Evolutionary conservation across 2,797 vertebrate species (phyloP), one percentile per base, ranked within the genome.

Genomic region (Poliocrania exsul): DNA sequence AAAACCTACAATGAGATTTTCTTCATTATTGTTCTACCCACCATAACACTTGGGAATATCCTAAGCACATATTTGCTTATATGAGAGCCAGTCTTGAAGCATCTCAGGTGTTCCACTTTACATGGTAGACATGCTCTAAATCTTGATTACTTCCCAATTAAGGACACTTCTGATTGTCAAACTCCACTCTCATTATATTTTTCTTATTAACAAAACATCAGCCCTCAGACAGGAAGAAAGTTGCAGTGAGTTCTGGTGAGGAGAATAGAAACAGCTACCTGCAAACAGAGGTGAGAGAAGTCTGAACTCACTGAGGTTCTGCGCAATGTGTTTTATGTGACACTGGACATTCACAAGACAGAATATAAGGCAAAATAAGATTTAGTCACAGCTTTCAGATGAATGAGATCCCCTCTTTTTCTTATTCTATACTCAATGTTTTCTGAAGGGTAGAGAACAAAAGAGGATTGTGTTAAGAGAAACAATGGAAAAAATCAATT

Each of bases 131-230:
- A 88, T 7, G 33, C 61, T 91, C 58, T 91, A 96, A 97, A 88
- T 46, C 82, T 96, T 96, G 85, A 97, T 97, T 97, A 97, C 37
- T 96, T 97, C 91, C 66, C 81, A 86, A 73, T 95, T 97, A 97
- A 93, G 65, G 95, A 78, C 29, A 77, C 26, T 84, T 77, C 42
- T 95, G 83, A 82, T 93, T 95, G 61, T 96, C 95, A 95, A 64
- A 95, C 83, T 94, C 81, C 87, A 82, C 69, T 96, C 78, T 94
- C 70, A 86, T 96, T 93, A 91, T 80, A 73, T 24, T 93, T 75
- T 50, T 93, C 56, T 94, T 92, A 54, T 28, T 54, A 81, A 93
- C 78, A 84, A 61, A 96, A 75, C 65, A 88, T 91, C 23, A 25
- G 47, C 54, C 54, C 54, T 50, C 81, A 91, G 69, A 81, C 21